Evolutionary conservation across 2,888 invertebrate species (phyloP).

Genomic region (Pachymerium ferrugineum): DNA sequence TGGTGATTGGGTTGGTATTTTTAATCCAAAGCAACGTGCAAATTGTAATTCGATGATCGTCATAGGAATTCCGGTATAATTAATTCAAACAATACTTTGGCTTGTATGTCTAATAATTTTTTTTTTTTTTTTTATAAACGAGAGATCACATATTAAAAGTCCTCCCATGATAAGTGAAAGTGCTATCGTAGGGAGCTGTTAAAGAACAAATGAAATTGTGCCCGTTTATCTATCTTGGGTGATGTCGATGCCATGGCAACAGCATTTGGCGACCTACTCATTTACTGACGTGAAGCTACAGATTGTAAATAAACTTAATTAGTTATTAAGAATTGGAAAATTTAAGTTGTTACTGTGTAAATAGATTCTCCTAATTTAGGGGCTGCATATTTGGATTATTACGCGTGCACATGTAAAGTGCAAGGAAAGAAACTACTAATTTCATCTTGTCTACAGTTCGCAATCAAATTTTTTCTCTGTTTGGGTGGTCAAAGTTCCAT

Average conservation of each 20-base stretch:
- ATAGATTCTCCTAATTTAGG: not conserved
- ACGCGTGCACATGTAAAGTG: not conserved
- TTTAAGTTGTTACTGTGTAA: not conserved
- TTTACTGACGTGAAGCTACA: slow-evolving; percentile 35
- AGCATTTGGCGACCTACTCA: slow-evolving; percentile 52
- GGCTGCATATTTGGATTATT: slow-evolving; percentile 25
- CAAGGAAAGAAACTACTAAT: not conserved
- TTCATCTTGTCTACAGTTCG: not conserved
- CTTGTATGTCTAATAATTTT: not conserved
- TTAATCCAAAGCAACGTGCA: not conserved
- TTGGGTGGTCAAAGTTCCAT: slow-evolving; percentile 30
- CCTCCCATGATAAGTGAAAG: slow-evolving; percentile 55
- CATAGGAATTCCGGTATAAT: not conserved
- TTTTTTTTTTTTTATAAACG: not conserved
- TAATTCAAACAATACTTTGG: not conserved
- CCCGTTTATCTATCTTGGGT: slow-evolving; percentile 43
- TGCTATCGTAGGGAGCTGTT: slow-evolving; percentile 49
- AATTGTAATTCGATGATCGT: not conserved
- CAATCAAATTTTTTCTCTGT: slow-evolving; percentile 28
- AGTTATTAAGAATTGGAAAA: not conserved
- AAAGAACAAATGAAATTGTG: slow-evolving; percentile 50
- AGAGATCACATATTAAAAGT: slow-evolving; percentile 40
- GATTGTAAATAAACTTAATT: slow-evolving; percentile 3
- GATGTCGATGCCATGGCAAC: slow-evolving; percentile 60
- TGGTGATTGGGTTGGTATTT: slow-evolving; percentile 43